These are phyloP conservation scores for Stylophora pistillata DNA, from an alignment of 64 coral and sea anemone species.

Conservation along the genomic window DNA sequence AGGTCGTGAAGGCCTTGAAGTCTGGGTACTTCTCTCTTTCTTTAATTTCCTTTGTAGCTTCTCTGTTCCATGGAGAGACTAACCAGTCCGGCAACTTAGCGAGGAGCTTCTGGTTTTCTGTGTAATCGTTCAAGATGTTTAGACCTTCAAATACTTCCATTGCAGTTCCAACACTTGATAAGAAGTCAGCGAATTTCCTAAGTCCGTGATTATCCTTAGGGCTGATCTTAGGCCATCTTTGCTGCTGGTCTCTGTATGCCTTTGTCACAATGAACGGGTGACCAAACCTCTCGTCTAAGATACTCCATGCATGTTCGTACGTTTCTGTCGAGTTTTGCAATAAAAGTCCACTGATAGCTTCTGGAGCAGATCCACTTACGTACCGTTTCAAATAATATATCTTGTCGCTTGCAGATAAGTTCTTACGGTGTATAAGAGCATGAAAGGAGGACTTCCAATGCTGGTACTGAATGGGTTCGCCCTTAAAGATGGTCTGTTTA, in stretches of 20 bases:
- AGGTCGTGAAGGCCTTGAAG: neutral
- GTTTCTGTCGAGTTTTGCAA: slow-evolving; percentile 13
- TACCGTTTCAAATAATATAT: slow-evolving; percentile 28
- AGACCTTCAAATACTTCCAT: slow-evolving; percentile 27
- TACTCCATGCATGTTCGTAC: neutral
- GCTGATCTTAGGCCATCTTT: too few species aligned
- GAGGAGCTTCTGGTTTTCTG: slow-evolving; percentile 53
- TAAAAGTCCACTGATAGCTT: slow-evolving; percentile 20
- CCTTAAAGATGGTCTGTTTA: slow-evolving; percentile 18
- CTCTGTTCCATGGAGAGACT: slow-evolving; percentile 40
- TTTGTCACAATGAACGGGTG: slow-evolving; percentile 28
- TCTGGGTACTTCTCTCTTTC: too few species aligned
- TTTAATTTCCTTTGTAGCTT: too few species aligned
- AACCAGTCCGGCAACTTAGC: slow-evolving; percentile 51
- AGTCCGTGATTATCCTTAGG: too few species aligned
- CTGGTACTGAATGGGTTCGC: slow-evolving; percentile 23
- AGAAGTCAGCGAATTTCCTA: slow-evolving; percentile 46
- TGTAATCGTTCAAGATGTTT: slow-evolving; percentile 38
- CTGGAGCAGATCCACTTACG: neutral
- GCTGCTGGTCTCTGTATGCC: slow-evolving; percentile 21
- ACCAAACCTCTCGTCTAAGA: slow-evolving; percentile 26
- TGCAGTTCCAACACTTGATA: slow-evolving; percentile 35
- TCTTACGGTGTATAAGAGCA: slow-evolving; percentile 2
- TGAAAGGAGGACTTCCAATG: slow-evolving; percentile 32
- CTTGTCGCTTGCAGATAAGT: slow-evolving; percentile 40